Conservation (phyloP, 2,113 vertebrate genomes). For the Puffinus mauretanicus region DNA sequence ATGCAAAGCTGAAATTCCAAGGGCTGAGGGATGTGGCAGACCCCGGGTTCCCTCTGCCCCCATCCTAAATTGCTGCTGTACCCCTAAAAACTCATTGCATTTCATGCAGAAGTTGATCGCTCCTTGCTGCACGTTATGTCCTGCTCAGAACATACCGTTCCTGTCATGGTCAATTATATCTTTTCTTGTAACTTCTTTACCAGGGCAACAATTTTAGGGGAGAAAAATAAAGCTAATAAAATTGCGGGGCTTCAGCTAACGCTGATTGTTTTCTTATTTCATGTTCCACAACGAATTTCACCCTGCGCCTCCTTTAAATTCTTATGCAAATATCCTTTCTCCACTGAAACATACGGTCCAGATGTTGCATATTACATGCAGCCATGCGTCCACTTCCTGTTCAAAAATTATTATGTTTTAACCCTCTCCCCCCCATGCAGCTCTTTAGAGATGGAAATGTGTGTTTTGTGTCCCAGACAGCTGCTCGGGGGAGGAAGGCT, state of each 20-base stretch:
- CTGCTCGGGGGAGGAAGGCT: background rate
- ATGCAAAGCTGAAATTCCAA: background rate
- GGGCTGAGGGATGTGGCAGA: background rate
- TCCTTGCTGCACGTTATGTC: background rate
- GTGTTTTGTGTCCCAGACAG: background rate
- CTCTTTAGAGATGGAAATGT: background rate
- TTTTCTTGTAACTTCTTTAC: background rate
- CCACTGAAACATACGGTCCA: background rate
- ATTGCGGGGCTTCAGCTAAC: background rate
- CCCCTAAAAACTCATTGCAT: background rate
- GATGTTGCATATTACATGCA: slow-evolving; percentile 9
- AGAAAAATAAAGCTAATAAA: background rate
- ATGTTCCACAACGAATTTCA: background rate
- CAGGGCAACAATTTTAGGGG: background rate
- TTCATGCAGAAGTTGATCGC: background rate
- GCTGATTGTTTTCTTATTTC: background rate
- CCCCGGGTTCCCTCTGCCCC: fast-evolving
- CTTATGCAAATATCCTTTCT: background rate
- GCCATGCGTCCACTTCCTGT: background rate
- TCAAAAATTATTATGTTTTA: background rate
- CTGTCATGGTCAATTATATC: background rate
- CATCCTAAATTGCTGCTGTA: background rate
- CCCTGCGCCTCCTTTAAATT: background rate
- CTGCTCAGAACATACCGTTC: background rate
- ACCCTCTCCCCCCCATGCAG: fast-evolving